Conservation (phyloP, 2,797 vertebrate genomes). For the Okamejei kenojei region DNA sequence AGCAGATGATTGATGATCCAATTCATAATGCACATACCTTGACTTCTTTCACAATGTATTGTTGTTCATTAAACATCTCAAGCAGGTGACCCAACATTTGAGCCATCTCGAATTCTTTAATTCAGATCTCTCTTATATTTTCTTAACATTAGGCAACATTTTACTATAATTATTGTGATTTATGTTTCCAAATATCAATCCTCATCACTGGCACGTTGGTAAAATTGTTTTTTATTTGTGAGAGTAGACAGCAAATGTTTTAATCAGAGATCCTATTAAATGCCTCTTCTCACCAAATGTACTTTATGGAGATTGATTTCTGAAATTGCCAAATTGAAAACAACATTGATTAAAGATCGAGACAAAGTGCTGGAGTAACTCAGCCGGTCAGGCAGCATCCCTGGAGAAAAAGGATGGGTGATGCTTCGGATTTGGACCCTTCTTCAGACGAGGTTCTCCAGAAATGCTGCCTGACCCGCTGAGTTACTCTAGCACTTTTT, state of each 20-base stretch:
- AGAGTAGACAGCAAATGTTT: background rate
- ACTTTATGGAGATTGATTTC: background rate
- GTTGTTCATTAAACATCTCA: background rate
- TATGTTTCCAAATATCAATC: background rate
- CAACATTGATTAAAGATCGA: background rate
- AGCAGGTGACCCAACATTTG: background rate
- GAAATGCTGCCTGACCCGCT: too few species aligned
- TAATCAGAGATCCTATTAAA: background rate
- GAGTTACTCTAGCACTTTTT: too few species aligned
- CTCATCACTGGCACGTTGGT: background rate
- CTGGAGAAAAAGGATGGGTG: too few species aligned
- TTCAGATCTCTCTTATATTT: background rate
- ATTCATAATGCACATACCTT: background rate
- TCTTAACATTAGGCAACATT: too few species aligned
- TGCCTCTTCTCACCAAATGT: background rate
- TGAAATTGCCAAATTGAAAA: background rate
- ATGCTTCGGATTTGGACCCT: too few species aligned
- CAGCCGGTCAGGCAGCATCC: too few species aligned
- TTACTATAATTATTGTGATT: background rate
- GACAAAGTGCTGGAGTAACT: too few species aligned
- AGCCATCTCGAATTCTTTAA: background rate
- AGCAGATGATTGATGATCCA: too few species aligned
- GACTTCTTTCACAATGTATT: background rate
- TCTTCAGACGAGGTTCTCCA: too few species aligned
- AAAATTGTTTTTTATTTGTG: background rate